Conservation (phyloP, 37 sponge, comb jelly and placozoan genomes). For the Dysidea cf. avara region DNA sequence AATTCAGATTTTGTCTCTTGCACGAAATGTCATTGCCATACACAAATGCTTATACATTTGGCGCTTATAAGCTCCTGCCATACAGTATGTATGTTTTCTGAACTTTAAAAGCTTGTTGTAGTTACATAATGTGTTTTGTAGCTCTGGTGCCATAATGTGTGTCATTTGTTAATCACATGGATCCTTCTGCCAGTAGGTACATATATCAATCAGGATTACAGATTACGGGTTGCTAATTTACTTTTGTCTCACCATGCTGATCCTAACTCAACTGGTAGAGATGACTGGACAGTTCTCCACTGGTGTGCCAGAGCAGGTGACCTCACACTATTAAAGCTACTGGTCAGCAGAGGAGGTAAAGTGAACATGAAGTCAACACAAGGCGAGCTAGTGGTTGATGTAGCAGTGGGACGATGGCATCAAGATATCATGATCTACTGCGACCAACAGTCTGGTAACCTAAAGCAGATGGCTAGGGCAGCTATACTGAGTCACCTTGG, state of each 20-base stretch:
- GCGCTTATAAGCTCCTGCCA: too few relatives aligned
- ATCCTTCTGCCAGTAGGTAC: too few relatives aligned
- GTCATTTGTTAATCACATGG: neutral
- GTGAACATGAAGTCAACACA: conserved; percentile 1
- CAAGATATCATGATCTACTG: conserved; percentile 17
- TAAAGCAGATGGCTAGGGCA: conserved; percentile 21
- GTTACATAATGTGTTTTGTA: too few relatives aligned
- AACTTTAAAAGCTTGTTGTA: too few relatives aligned
- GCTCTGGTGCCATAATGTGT: neutral
- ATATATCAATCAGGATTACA: neutral
- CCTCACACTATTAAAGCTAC: conserved; percentile 20
- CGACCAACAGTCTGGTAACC: conserved; percentile 19
- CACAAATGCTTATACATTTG: too few relatives aligned
- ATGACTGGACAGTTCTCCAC: conserved; percentile 51
- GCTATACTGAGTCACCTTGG: conserved; percentile 27
- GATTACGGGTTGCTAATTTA: conserved; percentile 1
- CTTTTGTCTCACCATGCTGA: conserved; percentile 33
- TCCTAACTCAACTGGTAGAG: conserved; percentile 11
- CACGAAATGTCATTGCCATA: too few relatives aligned
- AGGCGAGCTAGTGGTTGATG: conserved; percentile 22
- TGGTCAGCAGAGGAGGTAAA: conserved; percentile 26
- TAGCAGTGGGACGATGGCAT: conserved; percentile 33
- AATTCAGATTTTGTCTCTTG: too few relatives aligned
- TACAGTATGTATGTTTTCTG: too few relatives aligned
- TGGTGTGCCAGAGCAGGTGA: conserved; percentile 43